Conservation (phyloP, 2,888 invertebrate genomes). For the Erannis defoliaria region DNA sequence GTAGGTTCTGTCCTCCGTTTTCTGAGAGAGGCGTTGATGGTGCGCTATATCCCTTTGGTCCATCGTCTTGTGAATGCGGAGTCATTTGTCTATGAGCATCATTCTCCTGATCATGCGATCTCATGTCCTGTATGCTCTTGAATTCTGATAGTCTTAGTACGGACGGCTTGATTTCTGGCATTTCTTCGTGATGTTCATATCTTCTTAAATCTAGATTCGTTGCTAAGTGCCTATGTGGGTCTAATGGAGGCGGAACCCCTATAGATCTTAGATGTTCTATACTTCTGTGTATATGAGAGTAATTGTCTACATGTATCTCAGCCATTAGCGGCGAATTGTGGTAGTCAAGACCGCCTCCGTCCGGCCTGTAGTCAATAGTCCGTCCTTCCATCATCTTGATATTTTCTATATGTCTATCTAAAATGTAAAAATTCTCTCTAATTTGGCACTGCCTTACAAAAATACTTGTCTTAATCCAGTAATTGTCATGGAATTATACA, state of each 20-base stretch:
- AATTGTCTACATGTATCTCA: constrained; percentile 89
- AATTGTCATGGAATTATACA: constrained; percentile 80
- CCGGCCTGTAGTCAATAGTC: constrained; percentile 84
- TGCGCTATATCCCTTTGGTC: constrained; percentile 82
- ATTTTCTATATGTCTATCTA: constrained; percentile 72
- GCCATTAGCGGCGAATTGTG: constrained; percentile 90
- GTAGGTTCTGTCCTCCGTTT: constrained; percentile 79
- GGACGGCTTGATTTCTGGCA: constrained; percentile 83
- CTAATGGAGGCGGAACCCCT: constrained; percentile 83
- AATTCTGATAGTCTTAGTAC: constrained; percentile 82
- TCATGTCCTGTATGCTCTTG: constrained; percentile 80
- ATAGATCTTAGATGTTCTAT: constrained; percentile 88
- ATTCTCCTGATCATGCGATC: constrained; percentile 80
- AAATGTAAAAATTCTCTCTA: constrained; percentile 71
- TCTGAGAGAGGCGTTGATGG: constrained; percentile 83
- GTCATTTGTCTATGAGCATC: constrained; percentile 79
- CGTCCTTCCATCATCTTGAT: constrained; percentile 85
- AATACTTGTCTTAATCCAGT: constrained; percentile 70
- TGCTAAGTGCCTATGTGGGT: constrained; percentile 80
- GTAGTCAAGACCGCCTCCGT: constrained; percentile 88
- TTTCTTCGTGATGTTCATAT: constrained; percentile 82
- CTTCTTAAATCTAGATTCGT: constrained; percentile 80
- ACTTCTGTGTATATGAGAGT: constrained; percentile 88
- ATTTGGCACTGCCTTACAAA: constrained; percentile 84
- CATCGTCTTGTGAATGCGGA: constrained; percentile 73